Conservation (phyloP, 2,888 invertebrate genomes). For the Schizaphis graminum region DNA sequence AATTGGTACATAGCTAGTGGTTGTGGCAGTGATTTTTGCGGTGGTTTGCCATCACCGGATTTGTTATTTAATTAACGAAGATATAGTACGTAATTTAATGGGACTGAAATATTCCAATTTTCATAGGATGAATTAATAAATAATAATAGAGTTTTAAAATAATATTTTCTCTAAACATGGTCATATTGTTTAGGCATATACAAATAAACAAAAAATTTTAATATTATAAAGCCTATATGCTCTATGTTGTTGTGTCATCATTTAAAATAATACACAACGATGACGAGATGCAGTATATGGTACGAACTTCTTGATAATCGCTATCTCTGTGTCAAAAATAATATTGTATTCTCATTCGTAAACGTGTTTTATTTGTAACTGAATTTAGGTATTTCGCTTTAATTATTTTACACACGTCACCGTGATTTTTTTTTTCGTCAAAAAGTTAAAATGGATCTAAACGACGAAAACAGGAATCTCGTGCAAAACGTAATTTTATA, state of each 20-base stretch:
- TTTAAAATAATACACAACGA: background rate
- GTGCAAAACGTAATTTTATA: slow-evolving; percentile 39
- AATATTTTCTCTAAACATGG: background rate
- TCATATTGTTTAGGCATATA: background rate
- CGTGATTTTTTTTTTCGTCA: background rate
- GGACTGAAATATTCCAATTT: background rate
- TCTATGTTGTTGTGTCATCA: background rate
- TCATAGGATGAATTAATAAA: background rate
- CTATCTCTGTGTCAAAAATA: background rate
- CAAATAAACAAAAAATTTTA: no score
- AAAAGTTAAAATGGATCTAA: background rate
- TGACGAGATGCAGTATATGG: background rate
- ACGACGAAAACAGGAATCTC: slow-evolving; percentile 6
- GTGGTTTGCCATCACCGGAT: background rate
- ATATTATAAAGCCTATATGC: background rate
- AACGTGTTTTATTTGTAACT: background rate
- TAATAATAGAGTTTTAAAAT: background rate
- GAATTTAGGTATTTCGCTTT: background rate
- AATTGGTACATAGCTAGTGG: background rate
- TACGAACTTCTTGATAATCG: background rate
- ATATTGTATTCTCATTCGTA: background rate
- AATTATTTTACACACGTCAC: background rate
- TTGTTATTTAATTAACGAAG: background rate
- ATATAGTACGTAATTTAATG: background rate
- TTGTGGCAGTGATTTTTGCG: background rate